Evolutionary conservation across 2,113 vertebrate species (phyloP).

Genomic region (zebrafish (Danio rerio)): GRCz12tu NC_133182.1:46077501-46078000

Average conservation of each 20-base stretch:
- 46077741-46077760: background rate
- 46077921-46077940: conserved; percentile 6
- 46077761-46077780: conserved; percentile 29
- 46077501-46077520: conserved; percentile 33
- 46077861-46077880: conserved; percentile 12
- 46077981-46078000: conserved; percentile 29
- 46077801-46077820: background rate
- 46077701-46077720: background rate
- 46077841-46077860: background rate
- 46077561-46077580: conserved; percentile 26
- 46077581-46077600: background rate
- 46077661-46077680: conserved; percentile 18
- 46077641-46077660: conserved; percentile 32
- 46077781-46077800: conserved; percentile 9
- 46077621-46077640: conserved; percentile 41
- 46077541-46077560: conserved; percentile 8
- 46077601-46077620: background rate
- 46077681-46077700: conserved; percentile 42
- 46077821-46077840: conserved; percentile 12
- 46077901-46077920: conserved; percentile 34
- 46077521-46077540: conserved; percentile 24
- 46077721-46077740: background rate
- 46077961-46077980: background rate
- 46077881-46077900: background rate
- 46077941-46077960: background rate